These are phyloP conservation scores for Trissolcus japonicus DNA, from an alignment of 2,888 invertebrate species.

Conservation along the genomic window DNA sequence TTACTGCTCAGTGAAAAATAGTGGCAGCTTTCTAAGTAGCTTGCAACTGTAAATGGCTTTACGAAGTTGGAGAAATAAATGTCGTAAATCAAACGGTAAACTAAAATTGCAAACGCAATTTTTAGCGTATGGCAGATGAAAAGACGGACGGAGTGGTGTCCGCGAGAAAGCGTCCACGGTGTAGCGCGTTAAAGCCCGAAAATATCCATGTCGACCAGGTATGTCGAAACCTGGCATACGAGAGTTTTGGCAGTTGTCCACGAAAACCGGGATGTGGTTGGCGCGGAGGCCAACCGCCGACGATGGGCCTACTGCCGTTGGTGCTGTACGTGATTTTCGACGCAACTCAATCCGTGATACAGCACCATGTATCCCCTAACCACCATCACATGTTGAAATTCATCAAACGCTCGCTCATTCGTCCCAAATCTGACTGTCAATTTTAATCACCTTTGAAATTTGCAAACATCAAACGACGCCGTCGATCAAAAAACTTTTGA, in stretches of 20 bases:
- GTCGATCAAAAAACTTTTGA: too few relatives aligned
- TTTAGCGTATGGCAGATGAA: conserved; percentile 37
- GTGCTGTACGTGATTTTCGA: conserved; percentile 33
- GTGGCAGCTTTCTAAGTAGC: too few relatives aligned
- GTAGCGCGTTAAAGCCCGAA: conserved; percentile 69
- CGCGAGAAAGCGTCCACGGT: conserved; percentile 55
- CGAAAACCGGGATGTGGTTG: conserved; percentile 62
- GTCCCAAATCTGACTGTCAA: conserved; percentile 12
- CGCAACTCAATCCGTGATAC: conserved; percentile 17
- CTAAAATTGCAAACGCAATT: conserved; percentile 24
- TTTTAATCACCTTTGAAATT: neutral
- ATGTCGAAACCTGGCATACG: conserved; percentile 75
- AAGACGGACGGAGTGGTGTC: conserved; percentile 38
- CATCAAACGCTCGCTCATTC: conserved; percentile 13
- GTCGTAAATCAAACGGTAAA: conserved; percentile 21
- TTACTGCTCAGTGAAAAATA: neutral
- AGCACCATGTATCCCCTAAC: conserved; percentile 25
- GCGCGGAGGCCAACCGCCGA: conserved; percentile 58
- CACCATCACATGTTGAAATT: conserved; percentile 33
- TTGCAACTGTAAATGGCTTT: neutral
- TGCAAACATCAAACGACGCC: neutral
- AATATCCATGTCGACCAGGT: conserved; percentile 74
- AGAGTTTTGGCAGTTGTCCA: conserved; percentile 74
- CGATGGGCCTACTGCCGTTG: conserved; percentile 52
- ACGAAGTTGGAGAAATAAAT: conserved; percentile 6